phyloP scores from a whole-genome alignment of 1,140 invertebrate species.

The Medauroidea extradentata region DNA sequence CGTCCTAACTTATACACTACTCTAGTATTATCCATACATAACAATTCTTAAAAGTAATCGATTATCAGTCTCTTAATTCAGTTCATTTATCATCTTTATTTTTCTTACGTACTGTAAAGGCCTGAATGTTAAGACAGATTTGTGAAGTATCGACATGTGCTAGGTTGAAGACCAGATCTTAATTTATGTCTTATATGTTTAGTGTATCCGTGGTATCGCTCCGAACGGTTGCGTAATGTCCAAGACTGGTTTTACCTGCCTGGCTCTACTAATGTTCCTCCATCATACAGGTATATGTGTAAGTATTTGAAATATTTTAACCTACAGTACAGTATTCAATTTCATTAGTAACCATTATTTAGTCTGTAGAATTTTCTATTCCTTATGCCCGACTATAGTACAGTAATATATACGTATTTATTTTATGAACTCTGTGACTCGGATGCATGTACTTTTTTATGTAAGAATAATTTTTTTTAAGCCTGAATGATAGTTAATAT shows the following conservation, averaged over 20 bases:
- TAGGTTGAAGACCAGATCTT: too few species aligned
- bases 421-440: not conserved
- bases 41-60: too few species aligned
- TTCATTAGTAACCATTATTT: not conserved
- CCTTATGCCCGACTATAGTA: not conserved
- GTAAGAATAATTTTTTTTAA: too few species aligned
- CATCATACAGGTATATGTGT: constrained; percentile 81
- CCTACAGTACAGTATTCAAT: not conserved
- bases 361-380: too few species aligned
- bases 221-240: constrained; percentile 54
- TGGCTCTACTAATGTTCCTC: constrained; percentile 67
- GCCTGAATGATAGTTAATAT: too few species aligned
- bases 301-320: constrained; percentile 35
- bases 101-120: too few species aligned
- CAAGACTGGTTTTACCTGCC: constrained; percentile 89
- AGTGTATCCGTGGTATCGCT: constrained; percentile 76
- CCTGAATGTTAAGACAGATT: too few species aligned
- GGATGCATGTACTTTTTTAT: not conserved
- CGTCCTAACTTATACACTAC: too few species aligned
- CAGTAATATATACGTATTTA: not conserved
- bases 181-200: not conserved
- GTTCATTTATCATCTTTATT: too few species aligned
- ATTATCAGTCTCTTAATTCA: too few species aligned
- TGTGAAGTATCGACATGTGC: too few species aligned
- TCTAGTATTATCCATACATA: too few species aligned